A percentile compares a stretch with the other conserved stretches of the same genome.
Evolutionary conservation across 1,140 invertebrate species (phyloP).

Genomic region (Eubasilissa regina): DNA sequence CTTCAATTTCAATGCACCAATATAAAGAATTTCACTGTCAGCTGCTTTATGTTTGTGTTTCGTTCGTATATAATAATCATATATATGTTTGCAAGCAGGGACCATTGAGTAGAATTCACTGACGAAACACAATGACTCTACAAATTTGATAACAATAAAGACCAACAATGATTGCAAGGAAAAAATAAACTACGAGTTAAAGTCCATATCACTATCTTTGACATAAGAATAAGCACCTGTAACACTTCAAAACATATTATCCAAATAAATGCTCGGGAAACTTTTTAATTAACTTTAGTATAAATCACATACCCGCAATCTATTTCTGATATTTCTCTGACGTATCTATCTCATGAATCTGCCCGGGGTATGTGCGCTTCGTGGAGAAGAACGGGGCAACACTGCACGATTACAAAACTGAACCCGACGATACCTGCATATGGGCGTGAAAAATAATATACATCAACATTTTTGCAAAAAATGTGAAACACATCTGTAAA

Average conservation of each 20-base stretch:
- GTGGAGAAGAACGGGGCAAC: neutral
- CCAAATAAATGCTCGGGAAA: slow-evolving; percentile 30
- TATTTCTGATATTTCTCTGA: slow-evolving; percentile 50
- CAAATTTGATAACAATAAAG: slow-evolving; percentile 10
- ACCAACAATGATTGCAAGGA: slow-evolving; percentile 3
- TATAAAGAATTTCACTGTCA: too few species aligned
- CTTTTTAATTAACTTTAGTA: slow-evolving; percentile 57
- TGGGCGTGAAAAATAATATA: too few species aligned
- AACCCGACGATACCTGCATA: too few species aligned
- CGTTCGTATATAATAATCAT: neutral
- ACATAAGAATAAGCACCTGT: slow-evolving; percentile 43
- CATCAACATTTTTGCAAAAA: too few species aligned
- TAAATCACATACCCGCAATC: slow-evolving; percentile 52
- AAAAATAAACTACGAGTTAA: slow-evolving; percentile 8
- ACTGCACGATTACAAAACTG: too few species aligned
- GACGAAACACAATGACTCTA: slow-evolving; percentile 26
- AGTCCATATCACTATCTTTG: slow-evolving; percentile 38
- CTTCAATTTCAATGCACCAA: too few species aligned
- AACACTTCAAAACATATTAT: slow-evolving; percentile 36
- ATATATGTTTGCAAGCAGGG: neutral
- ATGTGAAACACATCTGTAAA: too few species aligned
- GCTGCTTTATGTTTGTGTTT: too few species aligned
- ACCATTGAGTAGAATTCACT: neutral
- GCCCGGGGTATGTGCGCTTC: neutral
- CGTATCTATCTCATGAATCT: slow-evolving; percentile 40